Percentiles rank a stretch among this genome's conserved stretches.
These are phyloP conservation scores for Drosophila punjabiensis DNA, from an alignment of 1,140 invertebrate genomes.

Conservation along the genomic window DNA sequence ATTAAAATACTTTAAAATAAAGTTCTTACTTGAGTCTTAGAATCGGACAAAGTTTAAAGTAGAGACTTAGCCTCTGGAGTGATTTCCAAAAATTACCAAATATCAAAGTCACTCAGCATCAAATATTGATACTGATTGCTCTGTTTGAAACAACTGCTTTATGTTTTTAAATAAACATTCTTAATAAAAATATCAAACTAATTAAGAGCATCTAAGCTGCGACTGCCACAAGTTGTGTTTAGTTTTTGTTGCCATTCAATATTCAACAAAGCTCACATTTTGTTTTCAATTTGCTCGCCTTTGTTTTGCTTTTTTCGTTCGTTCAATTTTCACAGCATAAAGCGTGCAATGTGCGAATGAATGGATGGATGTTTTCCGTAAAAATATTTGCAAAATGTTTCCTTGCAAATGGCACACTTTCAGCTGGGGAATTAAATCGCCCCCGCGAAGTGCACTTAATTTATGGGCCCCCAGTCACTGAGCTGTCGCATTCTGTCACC, in stretches of 20 bases:
- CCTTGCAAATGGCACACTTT: slow-evolving; percentile 22
- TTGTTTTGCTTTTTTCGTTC: slow-evolving; percentile 34
- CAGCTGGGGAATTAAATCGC: slow-evolving; percentile 32
- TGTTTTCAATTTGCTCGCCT: slow-evolving; percentile 39
- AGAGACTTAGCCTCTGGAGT: too few relatives aligned
- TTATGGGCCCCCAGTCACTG: slow-evolving; percentile 11
- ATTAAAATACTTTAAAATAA: too few relatives aligned
- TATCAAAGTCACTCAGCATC: too few relatives aligned
- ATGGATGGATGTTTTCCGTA: slow-evolving; percentile 31
- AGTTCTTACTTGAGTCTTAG: too few relatives aligned
- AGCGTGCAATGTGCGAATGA: slow-evolving; percentile 32
- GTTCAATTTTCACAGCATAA: slow-evolving; percentile 35
- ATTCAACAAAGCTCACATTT: slow-evolving; percentile 30
- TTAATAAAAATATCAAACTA: neutral
- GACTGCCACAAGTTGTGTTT: neutral
- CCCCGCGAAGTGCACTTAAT: slow-evolving; percentile 17
- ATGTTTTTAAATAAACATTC: neutral
- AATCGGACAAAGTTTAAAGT: too few relatives aligned
- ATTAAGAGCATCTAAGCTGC: slow-evolving; percentile 14
- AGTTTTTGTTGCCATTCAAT: slow-evolving; percentile 22
- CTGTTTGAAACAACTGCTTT: too few relatives aligned
- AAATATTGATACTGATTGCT: too few relatives aligned
- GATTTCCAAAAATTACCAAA: too few relatives aligned
- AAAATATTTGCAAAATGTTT: slow-evolving; percentile 52
- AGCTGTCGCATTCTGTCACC: slow-evolving; percentile 20